These are phyloP conservation scores for Oxycera nigricornis DNA, from an alignment of 2,888 invertebrate genomes.

Conservation along the genomic window DNA sequence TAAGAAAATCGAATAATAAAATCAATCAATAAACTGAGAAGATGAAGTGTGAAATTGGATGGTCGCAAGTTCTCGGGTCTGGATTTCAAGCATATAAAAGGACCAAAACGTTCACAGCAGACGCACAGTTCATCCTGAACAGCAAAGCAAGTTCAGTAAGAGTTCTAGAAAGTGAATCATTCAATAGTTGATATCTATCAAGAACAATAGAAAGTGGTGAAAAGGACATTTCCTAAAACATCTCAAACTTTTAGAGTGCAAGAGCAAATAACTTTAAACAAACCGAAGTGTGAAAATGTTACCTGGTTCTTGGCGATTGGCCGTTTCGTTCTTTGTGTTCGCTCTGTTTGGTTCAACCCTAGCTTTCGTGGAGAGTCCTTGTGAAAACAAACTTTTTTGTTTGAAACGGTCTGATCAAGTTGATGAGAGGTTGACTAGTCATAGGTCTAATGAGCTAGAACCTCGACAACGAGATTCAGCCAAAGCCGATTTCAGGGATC, in stretches of 20 bases:
- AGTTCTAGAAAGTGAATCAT: no score
- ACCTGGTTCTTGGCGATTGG: conserved; percentile 51
- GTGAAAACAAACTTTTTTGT: conserved; percentile 30
- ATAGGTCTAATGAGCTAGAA: neutral
- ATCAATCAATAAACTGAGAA: conserved; percentile 46
- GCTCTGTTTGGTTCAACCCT: neutral
- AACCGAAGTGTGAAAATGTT: conserved; percentile 49
- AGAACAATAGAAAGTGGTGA: no score
- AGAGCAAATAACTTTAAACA: neutral
- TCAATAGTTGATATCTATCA: no score
- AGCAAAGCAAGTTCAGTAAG: neutral
- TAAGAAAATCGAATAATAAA: conserved; percentile 52
- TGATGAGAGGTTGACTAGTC: neutral
- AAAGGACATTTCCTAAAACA: no score
- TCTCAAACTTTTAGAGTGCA: neutral
- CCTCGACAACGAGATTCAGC: neutral
- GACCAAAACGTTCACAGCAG: neutral
- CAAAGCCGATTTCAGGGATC: neutral
- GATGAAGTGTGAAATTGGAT: conserved; percentile 41
- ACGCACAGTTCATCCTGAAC: conserved; percentile 8
- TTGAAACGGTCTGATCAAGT: neutral
- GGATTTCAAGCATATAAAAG: conserved; percentile 30
- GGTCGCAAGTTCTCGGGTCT: neutral
- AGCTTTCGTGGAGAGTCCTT: conserved; percentile 25
- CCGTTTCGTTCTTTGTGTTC: conserved; percentile 50